phyloP scores from a whole-genome alignment of 2,888 invertebrate species.

The Lasioglossum calceatum region DNA sequence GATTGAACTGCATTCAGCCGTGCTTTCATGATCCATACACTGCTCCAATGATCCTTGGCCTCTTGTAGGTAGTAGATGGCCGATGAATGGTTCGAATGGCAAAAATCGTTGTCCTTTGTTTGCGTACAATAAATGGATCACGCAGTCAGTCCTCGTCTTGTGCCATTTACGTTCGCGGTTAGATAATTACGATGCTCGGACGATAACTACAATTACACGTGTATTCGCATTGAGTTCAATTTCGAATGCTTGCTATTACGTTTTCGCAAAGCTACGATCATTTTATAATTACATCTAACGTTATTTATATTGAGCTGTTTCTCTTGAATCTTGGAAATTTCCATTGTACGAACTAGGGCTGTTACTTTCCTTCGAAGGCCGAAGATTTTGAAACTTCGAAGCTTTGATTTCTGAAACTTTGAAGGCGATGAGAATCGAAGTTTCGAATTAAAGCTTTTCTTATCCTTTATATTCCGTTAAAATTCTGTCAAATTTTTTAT shows the following conservation, averaged over 20 bases:
- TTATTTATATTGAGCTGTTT: no score
- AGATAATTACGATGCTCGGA: neutral
- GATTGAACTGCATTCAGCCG: conserved; percentile 17
- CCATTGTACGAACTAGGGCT: no score
- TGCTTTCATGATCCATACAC: neutral
- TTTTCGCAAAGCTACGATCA: neutral
- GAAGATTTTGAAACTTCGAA: no score
- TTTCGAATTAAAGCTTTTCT: no score
- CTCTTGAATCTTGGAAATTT: no score
- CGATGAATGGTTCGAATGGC: neutral
- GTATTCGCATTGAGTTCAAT: neutral
- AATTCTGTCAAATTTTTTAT: no score
- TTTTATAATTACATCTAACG: neutral
- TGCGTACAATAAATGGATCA: neutral
- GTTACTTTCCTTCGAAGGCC: no score
- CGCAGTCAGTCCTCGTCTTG: neutral
- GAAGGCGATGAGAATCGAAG: no score
- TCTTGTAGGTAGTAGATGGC: neutral
- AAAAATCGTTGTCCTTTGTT: neutral
- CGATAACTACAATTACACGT: neutral
- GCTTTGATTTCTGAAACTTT: no score
- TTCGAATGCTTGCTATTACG: neutral
- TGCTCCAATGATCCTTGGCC: conserved; percentile 10
- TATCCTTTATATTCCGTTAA: no score
- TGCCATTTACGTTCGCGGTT: neutral